phyloP scores from a whole-genome alignment of 2,888 invertebrate species.

The Eupithecia vulgata region DNA sequence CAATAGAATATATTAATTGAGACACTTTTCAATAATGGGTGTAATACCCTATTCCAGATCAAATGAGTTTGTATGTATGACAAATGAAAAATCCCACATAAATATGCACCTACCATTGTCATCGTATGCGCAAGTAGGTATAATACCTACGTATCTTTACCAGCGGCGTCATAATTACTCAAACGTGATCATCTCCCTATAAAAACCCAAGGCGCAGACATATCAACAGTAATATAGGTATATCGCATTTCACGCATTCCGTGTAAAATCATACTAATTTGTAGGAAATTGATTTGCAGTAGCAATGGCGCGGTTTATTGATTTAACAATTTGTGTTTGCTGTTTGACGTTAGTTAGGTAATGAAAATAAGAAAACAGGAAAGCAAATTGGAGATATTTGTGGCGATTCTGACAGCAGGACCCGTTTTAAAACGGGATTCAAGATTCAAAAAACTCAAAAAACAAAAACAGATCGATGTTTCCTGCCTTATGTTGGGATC shows the following conservation, averaged over 20 bases:
- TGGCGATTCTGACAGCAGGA: not conserved
- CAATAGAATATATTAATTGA: no score
- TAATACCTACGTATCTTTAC: not conserved
- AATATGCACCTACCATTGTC: not conserved
- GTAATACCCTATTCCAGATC: no score
- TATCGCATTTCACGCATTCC: slow-evolving; percentile 1
- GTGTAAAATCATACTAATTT: not conserved
- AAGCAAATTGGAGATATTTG: not conserved
- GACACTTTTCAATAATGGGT: no score
- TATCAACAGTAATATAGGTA: not conserved
- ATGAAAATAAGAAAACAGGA: not conserved
- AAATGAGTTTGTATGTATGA: no score
- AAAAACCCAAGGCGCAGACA: not conserved
- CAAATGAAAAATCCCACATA: no score
- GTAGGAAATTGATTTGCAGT: not conserved
- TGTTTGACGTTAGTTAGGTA: not conserved
- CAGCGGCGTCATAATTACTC: not conserved
- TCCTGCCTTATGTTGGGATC: no score
- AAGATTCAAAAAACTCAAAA: no score
- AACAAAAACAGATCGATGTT: no score
- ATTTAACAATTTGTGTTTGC: not conserved
- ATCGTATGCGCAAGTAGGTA: not conserved
- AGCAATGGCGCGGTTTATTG: not conserved
- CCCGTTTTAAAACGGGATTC: no score
- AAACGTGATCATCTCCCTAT: not conserved